Base-by-base conservation (phyloP, 2,797 vertebrate species). In the Xenentodon cancila region DNA sequence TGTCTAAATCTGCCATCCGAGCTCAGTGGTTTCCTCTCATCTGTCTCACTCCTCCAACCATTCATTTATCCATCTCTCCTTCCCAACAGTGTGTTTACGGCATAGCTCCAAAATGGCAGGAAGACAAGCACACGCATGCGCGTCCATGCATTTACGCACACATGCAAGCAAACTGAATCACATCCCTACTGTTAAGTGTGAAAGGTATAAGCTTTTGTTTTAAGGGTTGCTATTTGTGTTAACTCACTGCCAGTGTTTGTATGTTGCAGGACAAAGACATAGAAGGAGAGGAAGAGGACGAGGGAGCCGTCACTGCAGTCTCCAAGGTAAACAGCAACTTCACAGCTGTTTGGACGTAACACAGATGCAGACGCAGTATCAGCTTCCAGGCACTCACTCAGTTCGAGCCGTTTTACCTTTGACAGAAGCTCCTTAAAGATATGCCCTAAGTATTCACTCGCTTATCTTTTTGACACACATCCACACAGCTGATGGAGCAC, bases 221-320 rank as follows among this genome's bases (percentile, higher is more conserved):
- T 37, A 37, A 37, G 34, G 34, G 37, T 67, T 34, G 55, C 64
- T 69, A 57, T 80, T 73, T 72, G 67, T 79, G 30, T 67, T 79
- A 76, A 80, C 79, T 80, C 37, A 74, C 52, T 73, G 60, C 7
- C 27, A 47, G 22, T 53, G 49, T 74, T 30, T 79, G 56, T 77
- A 54, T 84, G 55, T 86, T 51, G 85, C 90, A 95, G 95, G 95
- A 93, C 90, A 95, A 95, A 93, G 94, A 94, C 79, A 86, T 91
- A 62, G 91, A 93, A 87, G 93, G 92, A 84, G 90, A 87, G 74
- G 88, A 89, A 78, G 88, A 88, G 71, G 88, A 86, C 64, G 89
- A 89, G 86, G 94, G 94, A 83, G 85, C 90, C 68, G 88, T 87
- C 82, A 92, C 92, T 72, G 89, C 90, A 50, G 87, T 91, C 75